Percentiles rank a stretch among this genome's conserved stretches.
phyloP scores from a whole-genome alignment of 2,113 vertebrate genomes.

The Barnardius zonarius region DNA sequence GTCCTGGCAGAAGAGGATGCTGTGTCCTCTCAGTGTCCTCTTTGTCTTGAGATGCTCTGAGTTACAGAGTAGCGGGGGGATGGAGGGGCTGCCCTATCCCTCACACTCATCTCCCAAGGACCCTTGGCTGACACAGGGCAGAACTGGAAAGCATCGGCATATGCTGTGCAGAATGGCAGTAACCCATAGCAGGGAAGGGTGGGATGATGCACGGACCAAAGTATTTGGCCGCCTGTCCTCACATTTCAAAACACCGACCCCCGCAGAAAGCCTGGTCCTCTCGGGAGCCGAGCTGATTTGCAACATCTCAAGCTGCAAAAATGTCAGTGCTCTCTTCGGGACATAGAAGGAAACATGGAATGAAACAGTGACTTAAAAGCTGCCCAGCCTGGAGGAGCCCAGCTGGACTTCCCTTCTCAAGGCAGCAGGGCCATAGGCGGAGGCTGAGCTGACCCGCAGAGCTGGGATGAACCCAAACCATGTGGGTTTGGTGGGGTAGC shows the following conservation, averaged over 20 bases:
- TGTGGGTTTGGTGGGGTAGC: neutral
- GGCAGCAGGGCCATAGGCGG: neutral
- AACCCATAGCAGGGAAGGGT: neutral
- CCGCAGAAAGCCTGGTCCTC: neutral
- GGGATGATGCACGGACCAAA: neutral
- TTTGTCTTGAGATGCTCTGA: neutral
- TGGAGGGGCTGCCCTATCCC: neutral
- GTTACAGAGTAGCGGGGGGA: fast-evolving
- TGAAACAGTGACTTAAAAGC: neutral
- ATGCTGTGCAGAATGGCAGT: neutral
- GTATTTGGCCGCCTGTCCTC: neutral
- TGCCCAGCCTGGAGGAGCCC: neutral
- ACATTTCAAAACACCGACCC: neutral
- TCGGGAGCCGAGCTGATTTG: neutral
- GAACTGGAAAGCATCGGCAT: fast-evolving
- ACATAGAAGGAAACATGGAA: fast-evolving
- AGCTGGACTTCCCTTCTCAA: fast-evolving
- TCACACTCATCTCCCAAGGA: neutral
- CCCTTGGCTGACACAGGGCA: neutral
- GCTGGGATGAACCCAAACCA: neutral
- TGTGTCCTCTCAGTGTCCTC: neutral
- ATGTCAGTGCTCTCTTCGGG: fast-evolving
- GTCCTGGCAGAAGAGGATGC: neutral
- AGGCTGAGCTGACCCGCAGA: neutral
- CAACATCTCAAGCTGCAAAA: neutral